Conservation (phyloP, 1,140 invertebrate genomes). For the Prorops nasuta region DNA sequence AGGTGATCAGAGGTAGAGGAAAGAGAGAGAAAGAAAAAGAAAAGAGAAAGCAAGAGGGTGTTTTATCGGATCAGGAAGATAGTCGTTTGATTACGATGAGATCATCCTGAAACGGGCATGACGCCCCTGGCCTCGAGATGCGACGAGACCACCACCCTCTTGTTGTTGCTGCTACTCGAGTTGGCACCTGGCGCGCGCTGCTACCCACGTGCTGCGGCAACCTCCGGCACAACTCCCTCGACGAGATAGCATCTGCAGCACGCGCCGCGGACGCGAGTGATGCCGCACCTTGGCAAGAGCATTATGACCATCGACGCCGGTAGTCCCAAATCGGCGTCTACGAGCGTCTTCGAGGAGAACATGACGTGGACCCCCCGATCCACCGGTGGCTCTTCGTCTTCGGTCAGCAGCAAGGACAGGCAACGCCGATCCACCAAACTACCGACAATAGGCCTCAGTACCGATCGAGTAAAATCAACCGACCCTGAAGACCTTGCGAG, state of each 20-base stretch:
- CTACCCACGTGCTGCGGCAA: conserved; percentile 19
- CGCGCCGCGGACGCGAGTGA: conserved; percentile 44
- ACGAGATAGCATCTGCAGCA: conserved; percentile 45
- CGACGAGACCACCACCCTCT: conserved; percentile 43
- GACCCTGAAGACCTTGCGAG: too few relatives aligned
- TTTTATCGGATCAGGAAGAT: too few relatives aligned
- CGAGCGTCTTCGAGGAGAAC: conserved; percentile 48
- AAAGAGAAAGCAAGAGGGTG: neutral
- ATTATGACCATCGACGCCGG: conserved; percentile 48
- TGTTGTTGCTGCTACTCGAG: conserved; percentile 41
- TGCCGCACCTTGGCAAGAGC: conserved; percentile 41
- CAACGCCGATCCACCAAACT: neutral
- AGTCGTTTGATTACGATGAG: conserved; percentile 33
- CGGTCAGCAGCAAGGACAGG: conserved; percentile 1
- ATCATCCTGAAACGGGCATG: conserved; percentile 51
- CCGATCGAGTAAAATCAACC: too few relatives aligned
- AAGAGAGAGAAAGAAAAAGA: conserved; percentile 4
- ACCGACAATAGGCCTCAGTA: conserved; percentile 6
- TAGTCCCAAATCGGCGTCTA: conserved; percentile 44
- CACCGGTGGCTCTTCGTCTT: conserved; percentile 15
- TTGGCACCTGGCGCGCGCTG: conserved; percentile 28
- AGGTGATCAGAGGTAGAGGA: neutral
- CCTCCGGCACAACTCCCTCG: conserved; percentile 9
- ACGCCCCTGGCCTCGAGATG: conserved; percentile 52
- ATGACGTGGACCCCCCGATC: conserved; percentile 43